phyloP scores from a whole-genome alignment of 2,888 invertebrate species.

The Automeris io region DNA sequence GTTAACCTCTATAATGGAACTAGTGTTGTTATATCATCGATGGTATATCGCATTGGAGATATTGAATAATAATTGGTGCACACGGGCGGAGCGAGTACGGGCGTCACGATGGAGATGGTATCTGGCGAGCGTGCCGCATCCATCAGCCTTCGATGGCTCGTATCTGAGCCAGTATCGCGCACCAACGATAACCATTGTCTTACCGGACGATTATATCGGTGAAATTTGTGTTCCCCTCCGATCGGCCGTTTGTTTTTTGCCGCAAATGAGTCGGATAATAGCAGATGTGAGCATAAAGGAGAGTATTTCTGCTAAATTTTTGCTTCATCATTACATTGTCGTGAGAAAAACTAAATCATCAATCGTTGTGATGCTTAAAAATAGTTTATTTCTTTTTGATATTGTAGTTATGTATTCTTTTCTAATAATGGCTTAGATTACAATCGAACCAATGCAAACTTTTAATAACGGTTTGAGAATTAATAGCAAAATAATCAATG shows the following conservation, averaged over 20 bases:
- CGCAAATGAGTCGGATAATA: slow-evolving; percentile 71
- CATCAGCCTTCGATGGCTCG: slow-evolving; percentile 52
- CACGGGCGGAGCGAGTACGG: slow-evolving; percentile 33
- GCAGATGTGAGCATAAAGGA: slow-evolving; percentile 57
- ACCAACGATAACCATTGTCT: slow-evolving; percentile 68
- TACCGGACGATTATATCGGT: slow-evolving; percentile 66
- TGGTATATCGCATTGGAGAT: slow-evolving; percentile 37
- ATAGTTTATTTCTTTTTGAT: slow-evolving; percentile 16
- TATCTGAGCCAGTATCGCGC: slow-evolving; percentile 60
- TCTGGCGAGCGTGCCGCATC: slow-evolving; percentile 69
- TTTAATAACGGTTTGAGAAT: no score
- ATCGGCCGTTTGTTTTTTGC: slow-evolving; percentile 67
- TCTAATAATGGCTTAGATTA: neutral
- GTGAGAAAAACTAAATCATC: slow-evolving; percentile 40
- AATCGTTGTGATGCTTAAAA: slow-evolving; percentile 9
- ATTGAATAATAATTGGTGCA: slow-evolving; percentile 76
- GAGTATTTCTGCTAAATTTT: slow-evolving; percentile 52
- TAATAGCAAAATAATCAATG: no score
- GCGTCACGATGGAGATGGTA: slow-evolving; percentile 68
- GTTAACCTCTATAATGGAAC: slow-evolving; percentile 52
- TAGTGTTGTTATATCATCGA: slow-evolving; percentile 26
- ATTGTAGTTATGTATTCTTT: neutral
- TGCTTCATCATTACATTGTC: slow-evolving; percentile 68
- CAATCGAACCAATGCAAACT: neutral
- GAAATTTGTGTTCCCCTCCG: slow-evolving; percentile 67